A percentile compares a stretch with the other conserved stretches of the same genome.
Conservation (phyloP, 2,113 vertebrate genomes). For the Euleptes europaea region DNA sequence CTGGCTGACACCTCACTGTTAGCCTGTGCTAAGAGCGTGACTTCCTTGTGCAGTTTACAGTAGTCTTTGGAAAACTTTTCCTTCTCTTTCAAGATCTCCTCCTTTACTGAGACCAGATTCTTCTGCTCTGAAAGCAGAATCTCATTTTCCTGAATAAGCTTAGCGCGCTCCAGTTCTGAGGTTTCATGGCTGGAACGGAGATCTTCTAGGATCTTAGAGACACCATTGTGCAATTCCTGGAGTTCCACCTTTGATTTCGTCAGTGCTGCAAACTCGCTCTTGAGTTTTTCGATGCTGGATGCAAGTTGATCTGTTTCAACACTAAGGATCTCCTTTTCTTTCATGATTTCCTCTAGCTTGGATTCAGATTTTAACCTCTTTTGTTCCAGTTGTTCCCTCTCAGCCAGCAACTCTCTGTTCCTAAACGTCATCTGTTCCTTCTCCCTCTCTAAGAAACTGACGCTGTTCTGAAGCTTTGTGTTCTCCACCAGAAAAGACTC, state of each 20-base stretch:
- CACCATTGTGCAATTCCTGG: conserved; percentile 57
- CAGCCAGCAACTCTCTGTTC: conserved; percentile 64
- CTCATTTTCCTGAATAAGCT: conserved; percentile 65
- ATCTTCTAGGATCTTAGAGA: conserved; percentile 72
- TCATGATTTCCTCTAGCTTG: conserved; percentile 63
- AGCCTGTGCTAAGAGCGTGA: conserved; percentile 63
- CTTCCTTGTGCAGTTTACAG: conserved; percentile 61
- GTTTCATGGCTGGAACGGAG: conserved; percentile 66
- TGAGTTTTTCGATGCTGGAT: conserved; percentile 71
- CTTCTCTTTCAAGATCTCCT: conserved; percentile 68
- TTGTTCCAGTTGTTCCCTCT: conserved; percentile 68
- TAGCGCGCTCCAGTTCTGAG: conserved; percentile 60
- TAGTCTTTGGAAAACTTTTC: conserved; percentile 59
- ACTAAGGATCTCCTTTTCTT: conserved; percentile 68
- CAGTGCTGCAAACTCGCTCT: conserved; percentile 64
- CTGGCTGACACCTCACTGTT: conserved; percentile 72
- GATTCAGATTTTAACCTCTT: conserved; percentile 73
- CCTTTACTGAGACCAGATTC: conserved; percentile 52
- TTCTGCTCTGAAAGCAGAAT: conserved; percentile 63
- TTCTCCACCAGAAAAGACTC: conserved; percentile 59
- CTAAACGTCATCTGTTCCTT: conserved; percentile 57
- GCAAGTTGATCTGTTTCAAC: conserved; percentile 69
- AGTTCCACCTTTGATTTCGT: conserved; percentile 75
- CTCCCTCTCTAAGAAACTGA: conserved; percentile 70
- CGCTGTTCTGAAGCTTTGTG: conserved; percentile 59